Evolutionary conservation across 2,797 vertebrate species (phyloP).

Genomic region (Falco cherrug): DNA sequence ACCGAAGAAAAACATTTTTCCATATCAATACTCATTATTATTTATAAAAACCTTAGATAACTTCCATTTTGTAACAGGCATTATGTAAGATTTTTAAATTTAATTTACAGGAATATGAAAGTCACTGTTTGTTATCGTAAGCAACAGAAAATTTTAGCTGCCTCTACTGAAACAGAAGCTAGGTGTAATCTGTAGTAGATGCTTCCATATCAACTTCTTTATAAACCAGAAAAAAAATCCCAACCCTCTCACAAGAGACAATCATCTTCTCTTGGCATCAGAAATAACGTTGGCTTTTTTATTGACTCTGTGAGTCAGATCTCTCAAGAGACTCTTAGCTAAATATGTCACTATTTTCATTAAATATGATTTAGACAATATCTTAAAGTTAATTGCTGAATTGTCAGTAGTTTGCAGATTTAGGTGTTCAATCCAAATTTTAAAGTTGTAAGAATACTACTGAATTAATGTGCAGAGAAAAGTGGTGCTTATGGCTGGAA

Average conservation of each 20-base stretch:
- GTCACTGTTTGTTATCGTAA: background rate
- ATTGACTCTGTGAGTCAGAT: constrained; percentile 12
- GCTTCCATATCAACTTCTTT: background rate
- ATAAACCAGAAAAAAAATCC: background rate
- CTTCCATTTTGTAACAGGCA: background rate
- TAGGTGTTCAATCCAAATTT: background rate
- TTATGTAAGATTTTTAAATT: background rate
- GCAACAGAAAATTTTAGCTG: background rate
- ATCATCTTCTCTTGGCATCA: background rate
- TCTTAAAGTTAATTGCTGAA: constrained; percentile 26
- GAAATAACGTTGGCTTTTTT: background rate
- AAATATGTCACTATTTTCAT: constrained; percentile 39
- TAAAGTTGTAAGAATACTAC: background rate
- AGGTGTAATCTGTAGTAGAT: background rate
- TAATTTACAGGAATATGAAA: background rate
- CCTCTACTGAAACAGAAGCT: background rate
- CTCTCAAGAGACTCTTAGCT: background rate
- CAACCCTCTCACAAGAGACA: background rate
- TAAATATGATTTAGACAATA: constrained; percentile 38
- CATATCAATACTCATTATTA: background rate
- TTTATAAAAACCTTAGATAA: background rate
- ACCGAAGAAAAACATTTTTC: background rate
- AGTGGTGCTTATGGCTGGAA: background rate
- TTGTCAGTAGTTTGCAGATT: constrained; percentile 6
- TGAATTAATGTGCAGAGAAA: background rate